Percentiles rank a stretch among this genome's conserved stretches.
Evolutionary conservation across 2,888 invertebrate genomes (phyloP).

Genomic region (Philereme vetulata): DNA sequence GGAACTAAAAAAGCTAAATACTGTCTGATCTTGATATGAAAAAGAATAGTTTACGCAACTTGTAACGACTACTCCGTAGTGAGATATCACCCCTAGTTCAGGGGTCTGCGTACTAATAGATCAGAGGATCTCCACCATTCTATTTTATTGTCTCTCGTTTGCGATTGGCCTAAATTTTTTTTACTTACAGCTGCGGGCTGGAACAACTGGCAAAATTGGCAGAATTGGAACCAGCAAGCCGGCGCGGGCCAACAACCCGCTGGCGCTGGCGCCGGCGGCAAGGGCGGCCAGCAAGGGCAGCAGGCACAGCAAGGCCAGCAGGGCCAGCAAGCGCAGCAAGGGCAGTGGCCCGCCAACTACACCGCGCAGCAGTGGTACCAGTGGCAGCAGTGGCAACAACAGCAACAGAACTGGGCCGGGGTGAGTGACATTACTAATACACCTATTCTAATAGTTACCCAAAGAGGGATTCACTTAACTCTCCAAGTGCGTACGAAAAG

Average conservation of each 20-base stretch:
- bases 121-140: no score
- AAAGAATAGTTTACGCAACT: no score
- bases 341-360: constrained; percentile 66
- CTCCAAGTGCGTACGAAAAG: no score
- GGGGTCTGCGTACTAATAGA: no score
- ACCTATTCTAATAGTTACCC: not conserved
- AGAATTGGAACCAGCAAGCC: constrained; percentile 31
- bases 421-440: constrained; percentile 45
- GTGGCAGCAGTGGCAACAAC: constrained; percentile 80
- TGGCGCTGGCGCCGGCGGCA: constrained; percentile 39
- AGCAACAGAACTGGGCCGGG: constrained; percentile 71
- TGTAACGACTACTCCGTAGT: no score
- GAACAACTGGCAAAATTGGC: constrained; percentile 64
- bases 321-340: constrained; percentile 24
- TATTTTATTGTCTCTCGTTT: no score
- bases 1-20: no score
- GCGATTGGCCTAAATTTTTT: not conserved
- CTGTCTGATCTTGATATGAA: no score
- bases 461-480: no score
- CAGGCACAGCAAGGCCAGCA: constrained; percentile 38
- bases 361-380: constrained; percentile 78
- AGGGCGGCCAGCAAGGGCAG: constrained; percentile 35
- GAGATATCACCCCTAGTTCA: no score
- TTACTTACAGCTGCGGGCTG: constrained; percentile 40
- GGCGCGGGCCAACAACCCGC: constrained; percentile 20